Base-by-base conservation (phyloP, 2,113 vertebrate species). In the Erythrolamprus reginae region DNA sequence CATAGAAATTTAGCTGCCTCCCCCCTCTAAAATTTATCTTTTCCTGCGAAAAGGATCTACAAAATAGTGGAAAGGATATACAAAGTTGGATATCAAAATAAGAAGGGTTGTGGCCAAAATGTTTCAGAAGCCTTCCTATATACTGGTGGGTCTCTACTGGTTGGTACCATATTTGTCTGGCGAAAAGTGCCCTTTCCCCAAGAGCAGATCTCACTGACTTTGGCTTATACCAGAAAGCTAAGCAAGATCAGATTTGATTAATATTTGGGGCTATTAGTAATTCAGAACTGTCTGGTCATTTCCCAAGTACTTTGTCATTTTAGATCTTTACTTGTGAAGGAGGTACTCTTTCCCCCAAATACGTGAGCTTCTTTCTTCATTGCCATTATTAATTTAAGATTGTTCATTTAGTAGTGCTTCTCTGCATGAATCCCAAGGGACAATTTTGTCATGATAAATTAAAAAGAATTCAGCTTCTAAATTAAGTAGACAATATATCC, bases 371-470 rank as follows among this genome's bases (percentile, higher is more conserved):
- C 55, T 8, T 4, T 9, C 28, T 89, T 93, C 0, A 0, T 52
- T 93, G 85, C 85, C 85, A 88, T 92, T 95, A 93, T 92, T 94
- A 88, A 93, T 94, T 90, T 94, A 83, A 61, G 48, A 48, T 21
- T 56, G 47, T 89, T 95, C 52, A 89, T 93, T 94, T 93, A 45
- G 51, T 92, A 48, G 48, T 88, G 45, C 91, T 92, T 94, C 86
- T 89, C n/a, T 92, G 65, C 86, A 92, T 91, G 93, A 96, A 94
- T 90, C 50, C 3, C 42, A 91, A 86, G 89, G 89, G 52, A 93
- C 2, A n/a, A 0, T 47, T 93, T 96, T 94, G 89, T 45, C 92
- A 17, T 50, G 88, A 12, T 90, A 86, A 95, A 94, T 93, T 90
- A 92, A 95, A 92, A 13, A 87, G 28, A 89, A 92, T 84, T 86